Evolutionary conservation across 2,797 vertebrate species (phyloP).

Genomic region (Smutsia gigantea): DNA sequence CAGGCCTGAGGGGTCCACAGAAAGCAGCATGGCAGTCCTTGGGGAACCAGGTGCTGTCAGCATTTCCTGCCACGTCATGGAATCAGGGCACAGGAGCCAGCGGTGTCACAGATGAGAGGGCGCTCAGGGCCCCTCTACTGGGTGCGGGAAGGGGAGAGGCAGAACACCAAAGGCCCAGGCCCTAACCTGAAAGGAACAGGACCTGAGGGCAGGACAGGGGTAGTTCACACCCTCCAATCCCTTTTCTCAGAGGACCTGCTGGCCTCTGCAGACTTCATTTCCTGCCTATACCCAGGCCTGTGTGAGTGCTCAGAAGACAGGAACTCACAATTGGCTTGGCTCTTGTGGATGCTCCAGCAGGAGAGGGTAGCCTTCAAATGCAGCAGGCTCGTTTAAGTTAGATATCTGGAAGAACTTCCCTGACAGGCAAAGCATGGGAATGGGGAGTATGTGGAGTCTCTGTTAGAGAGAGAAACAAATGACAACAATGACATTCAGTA

Average conservation of each 20-base stretch:
- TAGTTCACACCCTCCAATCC: neutral
- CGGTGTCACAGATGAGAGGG: neutral
- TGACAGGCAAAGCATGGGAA: neutral
- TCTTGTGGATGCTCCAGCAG: neutral
- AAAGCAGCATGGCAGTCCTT: neutral
- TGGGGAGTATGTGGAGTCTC: neutral
- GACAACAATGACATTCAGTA: neutral
- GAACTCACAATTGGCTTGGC: neutral
- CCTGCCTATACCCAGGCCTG: neutral
- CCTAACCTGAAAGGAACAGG: neutral
- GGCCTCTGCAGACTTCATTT: neutral
- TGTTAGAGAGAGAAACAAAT: neutral
- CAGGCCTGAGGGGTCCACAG: conserved; percentile 46
- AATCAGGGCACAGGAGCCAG: conserved; percentile 23
- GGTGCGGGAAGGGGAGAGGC: neutral
- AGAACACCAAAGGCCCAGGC: neutral
- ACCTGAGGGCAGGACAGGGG: neutral
- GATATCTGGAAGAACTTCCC: conserved; percentile 54
- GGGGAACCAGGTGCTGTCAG: conserved; percentile 29
- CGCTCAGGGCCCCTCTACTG: neutral
- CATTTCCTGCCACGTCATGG: conserved; percentile 37
- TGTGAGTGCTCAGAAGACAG: neutral
- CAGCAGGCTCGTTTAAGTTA: neutral
- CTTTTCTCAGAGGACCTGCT: neutral
- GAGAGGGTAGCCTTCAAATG: neutral